Percentiles rank a stretch among this genome's conserved stretches.
Evolutionary conservation across 1,140 invertebrate genomes (phyloP).

Genomic region (Drosophila yakuba): DNA sequence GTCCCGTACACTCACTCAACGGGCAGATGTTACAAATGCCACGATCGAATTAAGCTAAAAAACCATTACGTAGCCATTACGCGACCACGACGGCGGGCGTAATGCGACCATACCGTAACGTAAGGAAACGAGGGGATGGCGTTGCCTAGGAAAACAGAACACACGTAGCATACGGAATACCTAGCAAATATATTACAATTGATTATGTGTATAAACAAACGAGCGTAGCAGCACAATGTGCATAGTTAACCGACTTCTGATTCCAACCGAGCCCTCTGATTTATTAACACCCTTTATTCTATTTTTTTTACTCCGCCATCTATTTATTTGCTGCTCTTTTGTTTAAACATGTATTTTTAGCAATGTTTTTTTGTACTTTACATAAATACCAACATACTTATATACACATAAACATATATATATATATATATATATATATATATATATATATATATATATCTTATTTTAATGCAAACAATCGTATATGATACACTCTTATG

Average conservation of each 20-base stretch:
- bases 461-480: constrained; percentile 53
- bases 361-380: constrained; percentile 71
- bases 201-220: constrained; percentile 70
- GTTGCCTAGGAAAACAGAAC: constrained; percentile 27
- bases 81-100: constrained; percentile 3
- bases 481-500: constrained; percentile 59
- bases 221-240: constrained; percentile 68
- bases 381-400: constrained; percentile 48
- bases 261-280: constrained; percentile 47
- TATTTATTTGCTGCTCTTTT: constrained; percentile 75
- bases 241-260: constrained; percentile 63
- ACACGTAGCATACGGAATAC: constrained; percentile 50
- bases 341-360: constrained; percentile 69
- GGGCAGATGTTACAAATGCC: constrained; percentile 28
- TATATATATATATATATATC: constrained; percentile 39
- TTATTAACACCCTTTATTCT: constrained; percentile 15
- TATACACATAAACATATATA: constrained; percentile 40
- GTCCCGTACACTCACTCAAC: constrained; percentile 23
- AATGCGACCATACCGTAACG: constrained; percentile 1
- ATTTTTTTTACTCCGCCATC: constrained; percentile 29
- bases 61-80: constrained; percentile 24
- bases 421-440: constrained; percentile 18
- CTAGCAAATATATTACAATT: constrained; percentile 66
- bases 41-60: constrained; percentile 44
- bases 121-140: constrained; percentile 18